phyloP scores from a whole-genome alignment of 2,113 vertebrate species.

The Propithecus coquereli region DNA sequence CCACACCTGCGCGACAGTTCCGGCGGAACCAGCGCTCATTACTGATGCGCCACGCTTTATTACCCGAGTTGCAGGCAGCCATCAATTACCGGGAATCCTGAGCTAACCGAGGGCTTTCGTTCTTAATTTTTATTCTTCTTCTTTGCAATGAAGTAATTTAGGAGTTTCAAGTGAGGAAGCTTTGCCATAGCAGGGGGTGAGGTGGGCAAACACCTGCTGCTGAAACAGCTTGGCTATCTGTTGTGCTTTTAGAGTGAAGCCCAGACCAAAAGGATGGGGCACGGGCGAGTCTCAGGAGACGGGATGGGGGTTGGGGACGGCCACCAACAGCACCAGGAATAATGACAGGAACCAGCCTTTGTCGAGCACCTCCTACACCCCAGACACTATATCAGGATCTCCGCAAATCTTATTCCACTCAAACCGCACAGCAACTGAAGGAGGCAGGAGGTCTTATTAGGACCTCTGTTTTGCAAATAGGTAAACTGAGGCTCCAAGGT shows the following conservation, averaged over 20 bases:
- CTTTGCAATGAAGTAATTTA: not conserved
- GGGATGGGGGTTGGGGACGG: no score
- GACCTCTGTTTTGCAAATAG: not conserved
- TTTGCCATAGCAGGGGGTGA: not conserved
- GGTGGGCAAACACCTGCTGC: not conserved
- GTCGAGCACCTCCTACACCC: not conserved
- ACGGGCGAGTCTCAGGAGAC: not conserved
- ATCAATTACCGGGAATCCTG: slow-evolving; percentile 13
- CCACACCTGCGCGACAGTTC: accelerated
- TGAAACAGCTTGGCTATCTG: not conserved
- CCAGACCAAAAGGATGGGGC: not conserved
- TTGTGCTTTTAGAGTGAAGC: not conserved
- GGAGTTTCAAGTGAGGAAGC: not conserved
- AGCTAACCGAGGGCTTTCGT: not conserved
- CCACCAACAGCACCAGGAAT: no score
- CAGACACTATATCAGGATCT: accelerated
- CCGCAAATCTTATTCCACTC: not conserved
- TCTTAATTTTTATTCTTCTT: not conserved
- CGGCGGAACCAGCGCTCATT: accelerated
- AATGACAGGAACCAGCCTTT: not conserved
- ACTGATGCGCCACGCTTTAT: not conserved
- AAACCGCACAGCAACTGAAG: accelerated
- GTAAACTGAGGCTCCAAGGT: not conserved
- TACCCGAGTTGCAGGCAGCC: not conserved
- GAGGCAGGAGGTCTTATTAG: not conserved